Evolutionary conservation across 2,797 vertebrate genomes (phyloP).

Genomic region (Sebastes nivosus): DNA sequence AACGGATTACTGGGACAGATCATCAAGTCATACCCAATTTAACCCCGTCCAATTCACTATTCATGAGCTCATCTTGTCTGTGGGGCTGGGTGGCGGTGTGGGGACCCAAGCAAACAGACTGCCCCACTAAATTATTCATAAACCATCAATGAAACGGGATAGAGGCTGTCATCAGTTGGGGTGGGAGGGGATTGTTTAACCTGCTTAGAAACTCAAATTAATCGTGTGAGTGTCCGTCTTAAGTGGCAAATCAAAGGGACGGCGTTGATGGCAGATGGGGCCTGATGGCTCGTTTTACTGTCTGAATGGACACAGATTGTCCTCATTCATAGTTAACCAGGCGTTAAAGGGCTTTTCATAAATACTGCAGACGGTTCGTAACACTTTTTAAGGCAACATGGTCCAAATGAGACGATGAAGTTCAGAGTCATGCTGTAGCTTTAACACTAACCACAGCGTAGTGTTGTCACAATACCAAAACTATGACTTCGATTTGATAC

Average conservation of each 20-base stretch:
- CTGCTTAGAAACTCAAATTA: constrained; percentile 74
- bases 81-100: constrained; percentile 25
- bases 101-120: constrained; percentile 64
- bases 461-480: no score
- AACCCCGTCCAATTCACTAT: constrained; percentile 67
- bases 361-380: constrained; percentile 67
- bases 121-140: constrained; percentile 80
- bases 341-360: constrained; percentile 73
- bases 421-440: constrained; percentile 8
- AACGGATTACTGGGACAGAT: constrained; percentile 62
- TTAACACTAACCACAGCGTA: not conserved
- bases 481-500: no score
- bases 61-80: constrained; percentile 70
- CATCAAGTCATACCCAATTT: constrained; percentile 68
- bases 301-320: constrained; percentile 85
- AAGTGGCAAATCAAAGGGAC: constrained; percentile 77
- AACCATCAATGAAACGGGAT: constrained; percentile 66
- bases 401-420: constrained; percentile 35
- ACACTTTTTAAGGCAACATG: constrained; percentile 33
- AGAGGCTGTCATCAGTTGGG: constrained; percentile 65
- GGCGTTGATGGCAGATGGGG: constrained; percentile 83
- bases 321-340: constrained; percentile 89
- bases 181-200: constrained; percentile 77
- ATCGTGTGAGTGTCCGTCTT: constrained; percentile 70
- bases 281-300: constrained; percentile 80